Evolutionary conservation across 2,888 invertebrate species (phyloP), one percentile per base, ranked within the genome.

Genomic region (Melieria omissa): DNA sequence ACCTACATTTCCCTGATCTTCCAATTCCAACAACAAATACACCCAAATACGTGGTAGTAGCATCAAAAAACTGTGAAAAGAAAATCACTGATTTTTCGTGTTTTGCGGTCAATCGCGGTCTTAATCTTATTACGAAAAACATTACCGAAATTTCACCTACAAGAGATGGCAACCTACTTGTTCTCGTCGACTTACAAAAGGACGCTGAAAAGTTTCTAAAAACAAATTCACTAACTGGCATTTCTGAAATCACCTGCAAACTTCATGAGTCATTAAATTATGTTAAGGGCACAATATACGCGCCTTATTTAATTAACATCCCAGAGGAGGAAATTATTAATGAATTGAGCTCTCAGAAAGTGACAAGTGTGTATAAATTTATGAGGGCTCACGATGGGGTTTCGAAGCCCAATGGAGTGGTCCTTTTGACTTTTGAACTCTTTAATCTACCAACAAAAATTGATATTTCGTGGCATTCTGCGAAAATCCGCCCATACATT

Each of bases 291-390:
- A 64, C 57, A 12, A 46, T 70, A 9, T 70, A 61, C 45, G 63
- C 55, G 1, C 72, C 72, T 3, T 74, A 45, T 29, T 52, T 74
- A 10, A 68, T 49, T 29, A 55, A 70, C 55, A 64, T 65, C 1
- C 42, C 47, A 10, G 72, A 74, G 14, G 29, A 66, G 1, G 72
- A 74, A 65, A 74, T 68, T 14, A 57, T 70, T n/a, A 8, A 70
- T 7, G 72, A 72, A 52, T 45, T 74, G 46, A 64, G 44, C 14
- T 49, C 61, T 3, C 73, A 62, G 29, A 9, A 58, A 58, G 58
- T 29, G 10, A 14, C 57, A 8, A 1, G 29, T 9, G 58, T 58
- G 1, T 55, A 55, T 16, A 16, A 16, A 16, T 16, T 16, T 16
- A 16, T 16, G 16, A 16, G 16, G 16, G 2, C 16, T 1, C 16